Evolutionary conservation across 2,888 invertebrate species (phyloP).

Genomic region (Gasteruption jaculator): DNA sequence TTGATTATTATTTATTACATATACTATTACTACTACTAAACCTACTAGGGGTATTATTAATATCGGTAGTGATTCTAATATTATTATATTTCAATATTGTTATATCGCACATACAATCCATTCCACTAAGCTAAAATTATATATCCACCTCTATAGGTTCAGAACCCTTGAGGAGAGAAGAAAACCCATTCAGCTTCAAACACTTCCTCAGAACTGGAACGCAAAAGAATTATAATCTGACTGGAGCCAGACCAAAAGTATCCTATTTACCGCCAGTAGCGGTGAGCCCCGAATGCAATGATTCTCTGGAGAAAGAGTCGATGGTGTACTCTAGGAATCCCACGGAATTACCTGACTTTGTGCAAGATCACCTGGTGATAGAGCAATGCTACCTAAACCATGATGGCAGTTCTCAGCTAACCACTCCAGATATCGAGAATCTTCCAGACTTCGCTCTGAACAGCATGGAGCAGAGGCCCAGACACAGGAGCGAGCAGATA

Average conservation of each 20-base stretch:
- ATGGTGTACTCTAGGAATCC: constrained; percentile 55
- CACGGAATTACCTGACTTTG: constrained; percentile 78
- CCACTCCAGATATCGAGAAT: constrained; percentile 62
- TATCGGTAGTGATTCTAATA: too few species aligned
- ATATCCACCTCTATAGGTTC: too few species aligned
- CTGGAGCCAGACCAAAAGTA: constrained; percentile 78
- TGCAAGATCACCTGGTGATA: constrained; percentile 82
- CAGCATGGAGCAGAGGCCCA: constrained; percentile 42
- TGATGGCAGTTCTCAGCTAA: constrained; percentile 38
- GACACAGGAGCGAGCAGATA: constrained; percentile 22
- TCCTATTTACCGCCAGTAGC: constrained; percentile 53
- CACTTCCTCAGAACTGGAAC: constrained; percentile 73
- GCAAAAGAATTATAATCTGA: constrained; percentile 61
- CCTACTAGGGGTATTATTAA: too few species aligned
- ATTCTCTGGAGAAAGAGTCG: constrained; percentile 55
- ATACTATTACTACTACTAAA: too few species aligned
- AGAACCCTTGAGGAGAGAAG: too few species aligned
- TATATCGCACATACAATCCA: too few species aligned
- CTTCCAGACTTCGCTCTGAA: constrained; percentile 66
- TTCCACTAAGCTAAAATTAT: too few species aligned
- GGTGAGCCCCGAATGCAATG: constrained; percentile 53
- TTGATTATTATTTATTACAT: too few species aligned
- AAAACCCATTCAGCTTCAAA: constrained; percentile 80
- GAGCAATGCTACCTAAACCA: constrained; percentile 66
- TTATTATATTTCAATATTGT: too few species aligned